phyloP scores from a whole-genome alignment of 2,797 vertebrate genomes.

The Poeciliopsis turneri region DNA sequence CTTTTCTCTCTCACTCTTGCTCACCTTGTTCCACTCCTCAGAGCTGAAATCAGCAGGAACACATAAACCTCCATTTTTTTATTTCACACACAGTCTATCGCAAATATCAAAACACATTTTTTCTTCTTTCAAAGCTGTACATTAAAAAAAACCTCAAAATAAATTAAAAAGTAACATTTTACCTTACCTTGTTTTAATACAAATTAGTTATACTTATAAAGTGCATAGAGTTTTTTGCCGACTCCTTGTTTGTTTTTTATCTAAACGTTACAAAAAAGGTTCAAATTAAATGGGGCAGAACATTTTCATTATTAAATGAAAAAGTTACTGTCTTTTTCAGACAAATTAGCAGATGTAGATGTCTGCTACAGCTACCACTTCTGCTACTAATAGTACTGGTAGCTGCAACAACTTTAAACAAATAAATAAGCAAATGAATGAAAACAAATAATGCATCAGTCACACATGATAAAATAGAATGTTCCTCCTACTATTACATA shows the following conservation, averaged over 20 bases:
- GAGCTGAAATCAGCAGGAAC: constrained; percentile 79
- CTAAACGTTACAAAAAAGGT: background rate
- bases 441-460: background rate
- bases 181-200: background rate
- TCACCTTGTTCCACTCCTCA: constrained; percentile 97
- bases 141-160: background rate
- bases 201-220: background rate
- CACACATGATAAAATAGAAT: background rate
- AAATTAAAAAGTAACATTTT: background rate
- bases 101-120: background rate
- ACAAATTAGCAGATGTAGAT: background rate
- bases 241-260: background rate
- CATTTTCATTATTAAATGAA: background rate
- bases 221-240: background rate
- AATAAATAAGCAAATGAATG: background rate
- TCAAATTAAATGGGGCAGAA: background rate
- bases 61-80: background rate
- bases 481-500: background rate
- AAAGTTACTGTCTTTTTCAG: background rate
- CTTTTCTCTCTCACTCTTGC: constrained; percentile 94
- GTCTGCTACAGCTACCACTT: background rate
- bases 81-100: background rate
- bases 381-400: background rate
- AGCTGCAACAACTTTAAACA: background rate
- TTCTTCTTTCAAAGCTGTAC: background rate